Conservation (phyloP, 2,113 vertebrate genomes). For the Nannobrachium achirus region DNA sequence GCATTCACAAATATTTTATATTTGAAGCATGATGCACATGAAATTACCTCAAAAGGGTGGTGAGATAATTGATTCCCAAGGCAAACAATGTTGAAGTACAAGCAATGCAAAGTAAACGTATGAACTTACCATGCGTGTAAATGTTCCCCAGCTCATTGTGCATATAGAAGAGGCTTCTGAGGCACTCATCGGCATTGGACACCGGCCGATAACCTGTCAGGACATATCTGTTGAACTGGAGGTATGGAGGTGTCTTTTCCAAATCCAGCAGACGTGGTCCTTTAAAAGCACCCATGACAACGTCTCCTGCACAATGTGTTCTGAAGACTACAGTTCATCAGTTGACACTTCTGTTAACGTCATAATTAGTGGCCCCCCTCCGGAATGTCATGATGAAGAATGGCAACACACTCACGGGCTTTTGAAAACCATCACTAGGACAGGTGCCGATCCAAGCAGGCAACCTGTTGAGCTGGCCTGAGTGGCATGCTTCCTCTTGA, state of each 20-base stretch:
- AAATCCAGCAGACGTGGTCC: constrained; percentile 87
- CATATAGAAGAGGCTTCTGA: constrained; percentile 90
- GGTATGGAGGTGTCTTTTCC: constrained; percentile 85
- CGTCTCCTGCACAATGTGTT: constrained; percentile 4
- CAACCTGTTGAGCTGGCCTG: constrained; percentile 62
- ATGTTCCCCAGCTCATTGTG: constrained; percentile 95
- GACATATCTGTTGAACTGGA: constrained; percentile 93
- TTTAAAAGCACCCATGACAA: constrained; percentile 77
- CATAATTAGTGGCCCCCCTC: constrained; percentile 14
- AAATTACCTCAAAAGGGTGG: no score
- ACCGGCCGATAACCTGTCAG: constrained; percentile 89
- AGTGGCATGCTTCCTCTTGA: constrained; percentile 59
- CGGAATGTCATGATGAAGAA: constrained; percentile 1
- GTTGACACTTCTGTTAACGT: constrained; percentile 37
- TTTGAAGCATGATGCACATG: no score
- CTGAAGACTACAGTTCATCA: neutral
- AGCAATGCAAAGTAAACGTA: neutral
- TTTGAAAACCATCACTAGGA: constrained; percentile 40
- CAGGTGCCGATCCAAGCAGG: constrained; percentile 56
- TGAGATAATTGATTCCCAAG: neutral
- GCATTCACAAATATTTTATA: neutral
- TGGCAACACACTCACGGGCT: constrained; percentile 15
- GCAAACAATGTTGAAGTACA: neutral
- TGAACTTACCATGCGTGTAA: constrained; percentile 88
- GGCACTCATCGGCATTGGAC: constrained; percentile 82